Evolutionary conservation across 2,797 vertebrate species (phyloP).

Genomic region (Pantherophis vulpinus): DNA sequence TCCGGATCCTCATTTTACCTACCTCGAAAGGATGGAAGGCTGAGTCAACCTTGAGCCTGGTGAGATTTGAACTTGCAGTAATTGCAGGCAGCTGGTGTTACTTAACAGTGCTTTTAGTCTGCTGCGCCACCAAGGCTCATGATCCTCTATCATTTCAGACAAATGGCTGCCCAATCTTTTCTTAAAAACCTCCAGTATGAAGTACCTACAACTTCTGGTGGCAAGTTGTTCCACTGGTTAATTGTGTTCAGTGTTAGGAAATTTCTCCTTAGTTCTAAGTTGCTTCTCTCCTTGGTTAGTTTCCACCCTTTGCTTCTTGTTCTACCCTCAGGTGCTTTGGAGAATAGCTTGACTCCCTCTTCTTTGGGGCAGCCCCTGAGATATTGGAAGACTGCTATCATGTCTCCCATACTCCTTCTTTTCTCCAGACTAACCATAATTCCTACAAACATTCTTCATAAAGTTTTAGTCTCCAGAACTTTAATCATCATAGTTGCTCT

Average conservation of each 20-base stretch:
- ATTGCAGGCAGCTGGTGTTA: no score
- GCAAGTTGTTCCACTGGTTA: neutral
- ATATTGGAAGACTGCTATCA: neutral
- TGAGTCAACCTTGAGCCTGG: no score
- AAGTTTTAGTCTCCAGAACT: neutral
- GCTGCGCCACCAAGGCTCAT: no score
- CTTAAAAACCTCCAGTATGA: neutral
- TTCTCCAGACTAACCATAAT: neutral
- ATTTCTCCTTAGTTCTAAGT: accelerated
- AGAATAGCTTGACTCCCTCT: neutral
- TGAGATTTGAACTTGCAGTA: no score
- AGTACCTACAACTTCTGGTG: no score
- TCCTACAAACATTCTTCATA: neutral
- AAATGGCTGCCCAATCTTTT: no score
- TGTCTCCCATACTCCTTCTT: neutral
- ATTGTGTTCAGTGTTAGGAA: neutral
- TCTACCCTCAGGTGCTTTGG: neutral
- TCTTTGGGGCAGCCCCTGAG: neutral
- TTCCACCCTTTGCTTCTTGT: neutral
- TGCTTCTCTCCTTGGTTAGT: neutral
- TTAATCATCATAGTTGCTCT: neutral
- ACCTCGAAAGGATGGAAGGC: no score
- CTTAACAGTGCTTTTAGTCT: no score
- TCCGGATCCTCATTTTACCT: no score
- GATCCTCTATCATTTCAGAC: no score